Conservation (phyloP, 2,113 vertebrate genomes). For the Lamprologus tigripictilis region DNA sequence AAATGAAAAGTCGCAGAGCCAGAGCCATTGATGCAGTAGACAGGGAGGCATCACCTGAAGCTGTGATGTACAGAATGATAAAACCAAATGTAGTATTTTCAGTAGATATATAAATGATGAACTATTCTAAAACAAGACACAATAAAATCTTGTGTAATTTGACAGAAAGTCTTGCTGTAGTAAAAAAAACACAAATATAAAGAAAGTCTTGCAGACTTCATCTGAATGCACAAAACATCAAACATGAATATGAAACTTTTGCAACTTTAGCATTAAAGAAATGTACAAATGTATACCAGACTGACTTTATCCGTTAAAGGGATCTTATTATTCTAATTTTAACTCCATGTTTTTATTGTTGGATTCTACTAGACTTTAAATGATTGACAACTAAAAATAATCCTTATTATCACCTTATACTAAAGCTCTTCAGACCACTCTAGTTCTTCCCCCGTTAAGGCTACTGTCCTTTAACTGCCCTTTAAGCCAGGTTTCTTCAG, state of each 20-base stretch:
- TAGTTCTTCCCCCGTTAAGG: not conserved
- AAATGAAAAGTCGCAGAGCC: not conserved
- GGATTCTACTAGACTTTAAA: not conserved
- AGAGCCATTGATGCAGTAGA: slow-evolving; percentile 3
- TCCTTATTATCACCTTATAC: not conserved
- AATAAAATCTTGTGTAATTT: not conserved
- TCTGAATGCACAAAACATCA: not conserved
- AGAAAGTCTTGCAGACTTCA: not conserved
- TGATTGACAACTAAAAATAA: not conserved
- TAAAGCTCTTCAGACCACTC: not conserved
- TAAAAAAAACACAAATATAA: not conserved
- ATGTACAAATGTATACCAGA: not conserved
- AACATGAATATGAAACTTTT: not conserved
- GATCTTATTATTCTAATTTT: not conserved
- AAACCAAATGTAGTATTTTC: not conserved
- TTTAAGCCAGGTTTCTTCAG: not conserved
- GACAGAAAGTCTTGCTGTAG: not conserved
- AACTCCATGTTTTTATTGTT: not conserved
- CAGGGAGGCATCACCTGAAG: not conserved
- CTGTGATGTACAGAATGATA: not conserved
- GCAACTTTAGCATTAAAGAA: not conserved
- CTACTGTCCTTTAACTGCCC: not conserved
- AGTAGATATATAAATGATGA: not conserved
- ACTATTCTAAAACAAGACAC: not conserved
- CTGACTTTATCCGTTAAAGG: not conserved